Evolutionary conservation across 2,888 invertebrate genomes (phyloP).

Genomic region (Merodon equestris): DNA sequence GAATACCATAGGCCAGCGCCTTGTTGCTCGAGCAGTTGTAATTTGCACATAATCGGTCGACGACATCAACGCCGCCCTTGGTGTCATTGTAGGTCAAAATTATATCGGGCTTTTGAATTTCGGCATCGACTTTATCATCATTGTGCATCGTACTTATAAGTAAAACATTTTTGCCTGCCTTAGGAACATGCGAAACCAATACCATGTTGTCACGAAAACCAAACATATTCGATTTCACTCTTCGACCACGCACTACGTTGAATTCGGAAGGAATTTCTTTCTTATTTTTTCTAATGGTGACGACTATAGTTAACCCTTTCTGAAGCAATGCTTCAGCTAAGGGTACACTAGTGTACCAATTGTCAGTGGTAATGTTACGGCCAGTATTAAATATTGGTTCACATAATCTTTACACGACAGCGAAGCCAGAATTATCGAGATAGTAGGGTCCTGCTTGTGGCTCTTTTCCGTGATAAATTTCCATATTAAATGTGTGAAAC

Average conservation of each 20-base stretch:
- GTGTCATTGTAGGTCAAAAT: no score
- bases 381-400: no score
- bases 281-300: constrained; percentile 37
- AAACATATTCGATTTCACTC: constrained; percentile 36
- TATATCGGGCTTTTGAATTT: no score
- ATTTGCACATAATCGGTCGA: no score
- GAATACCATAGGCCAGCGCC: no score
- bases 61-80: no score
- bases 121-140: no score
- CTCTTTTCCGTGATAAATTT: constrained; percentile 49
- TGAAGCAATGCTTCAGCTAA: constrained; percentile 38
- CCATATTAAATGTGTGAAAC: no score
- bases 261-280: constrained; percentile 18
- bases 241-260: constrained; percentile 34
- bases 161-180: constrained; percentile 36
- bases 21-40: no score
- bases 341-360: constrained; percentile 19
- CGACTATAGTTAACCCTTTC: constrained; percentile 46
- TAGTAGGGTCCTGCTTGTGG: constrained; percentile 40
- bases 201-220: constrained; percentile 48
- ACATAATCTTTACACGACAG: no score
- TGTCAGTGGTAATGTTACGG: constrained; percentile 36
- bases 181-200: constrained; percentile 47
- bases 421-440: no score
- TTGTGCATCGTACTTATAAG: constrained; percentile 24